Evolutionary conservation across 1,140 invertebrate species (phyloP), one percentile per base, ranked within the genome.

Genomic region (Fopius arisanus): DNA sequence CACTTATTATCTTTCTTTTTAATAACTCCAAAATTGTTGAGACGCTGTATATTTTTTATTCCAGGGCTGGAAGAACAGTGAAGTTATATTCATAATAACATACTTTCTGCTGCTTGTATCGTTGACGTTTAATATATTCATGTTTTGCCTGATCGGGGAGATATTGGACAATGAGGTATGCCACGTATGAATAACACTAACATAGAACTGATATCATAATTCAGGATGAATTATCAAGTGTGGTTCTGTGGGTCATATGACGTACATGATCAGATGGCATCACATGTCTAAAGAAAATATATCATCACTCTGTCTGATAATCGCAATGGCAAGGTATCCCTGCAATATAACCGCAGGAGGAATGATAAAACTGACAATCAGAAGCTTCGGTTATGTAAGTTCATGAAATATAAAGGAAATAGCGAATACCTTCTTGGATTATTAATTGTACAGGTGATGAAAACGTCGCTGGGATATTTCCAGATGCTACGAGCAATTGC

Each of bases 131-230:
- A 80, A 78, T 41, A 78, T 79, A 66, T 80, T 79, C 51, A 74
- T 80, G n/a, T 76, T 78, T 70, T 79, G 78, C 54, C 78, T 70
- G 23, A 78, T 79, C 5, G 78, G 79, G 12, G 76, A 80, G 62
- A 37, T 70, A 21, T 66, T 80, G 48, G 12, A 71, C n/a, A 19
- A 54, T 12, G 26, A 54, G 48, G 67, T 70, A 70, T 43, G 16
- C 37, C 16, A 7, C 63, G 19, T 66, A 5, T 6, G 37, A 33
- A 37, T 37, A 66, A 4, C 28, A 14, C n/a, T 2, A 0, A 10
- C 74, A 4, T 43, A 0, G 3, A 16, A 63, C 16, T 26, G 31
- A 43, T 23, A 31, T 37, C 29, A 62, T 41, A 1, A 12, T 21
- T 23, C 41, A 23, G 3, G 28, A 37, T 65, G 23, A 21, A 31